Conservation (phyloP, 1,140 invertebrate species). For the Temnothorax nylanderi region DNA sequence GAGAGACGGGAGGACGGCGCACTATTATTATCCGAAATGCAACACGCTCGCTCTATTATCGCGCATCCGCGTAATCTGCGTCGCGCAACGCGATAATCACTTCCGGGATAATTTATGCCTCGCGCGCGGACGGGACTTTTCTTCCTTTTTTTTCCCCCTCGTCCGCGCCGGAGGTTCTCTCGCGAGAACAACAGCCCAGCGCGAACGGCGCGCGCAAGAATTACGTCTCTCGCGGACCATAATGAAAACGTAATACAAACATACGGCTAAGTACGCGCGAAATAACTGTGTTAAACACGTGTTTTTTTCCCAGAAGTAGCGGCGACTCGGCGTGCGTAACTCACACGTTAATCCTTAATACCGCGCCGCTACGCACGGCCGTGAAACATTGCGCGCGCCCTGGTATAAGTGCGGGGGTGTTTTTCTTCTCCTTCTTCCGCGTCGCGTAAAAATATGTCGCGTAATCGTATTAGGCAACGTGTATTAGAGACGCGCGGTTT, state of each 20-base stretch:
- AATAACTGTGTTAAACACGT: constrained; percentile 51
- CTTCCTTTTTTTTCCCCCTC: background rate
- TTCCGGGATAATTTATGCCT: constrained; percentile 35
- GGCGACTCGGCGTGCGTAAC: constrained; percentile 27
- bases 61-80: background rate
- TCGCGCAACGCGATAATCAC: constrained; percentile 46
- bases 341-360: constrained; percentile 57
- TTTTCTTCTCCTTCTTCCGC: background rate
- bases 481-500: constrained; percentile 1
- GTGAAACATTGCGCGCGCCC: constrained; percentile 35
- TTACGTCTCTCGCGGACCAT: constrained; percentile 18
- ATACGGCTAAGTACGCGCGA: constrained; percentile 50
- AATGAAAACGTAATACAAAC: constrained; percentile 56
- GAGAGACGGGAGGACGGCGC: background rate
- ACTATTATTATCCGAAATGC: constrained; percentile 62
- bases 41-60: constrained; percentile 33
- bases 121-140: background rate
- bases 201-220: background rate
- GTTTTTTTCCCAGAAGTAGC: constrained; percentile 18
- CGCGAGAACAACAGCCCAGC: constrained; percentile 14
- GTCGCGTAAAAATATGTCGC: constrained; percentile 25
- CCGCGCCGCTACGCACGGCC: constrained; percentile 2
- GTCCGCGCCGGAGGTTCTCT: no score
- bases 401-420: background rate
- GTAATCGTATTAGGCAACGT: constrained; percentile 34